Conservation (phyloP, 2,113 vertebrate genomes). For the Alosa alosa region DNA sequence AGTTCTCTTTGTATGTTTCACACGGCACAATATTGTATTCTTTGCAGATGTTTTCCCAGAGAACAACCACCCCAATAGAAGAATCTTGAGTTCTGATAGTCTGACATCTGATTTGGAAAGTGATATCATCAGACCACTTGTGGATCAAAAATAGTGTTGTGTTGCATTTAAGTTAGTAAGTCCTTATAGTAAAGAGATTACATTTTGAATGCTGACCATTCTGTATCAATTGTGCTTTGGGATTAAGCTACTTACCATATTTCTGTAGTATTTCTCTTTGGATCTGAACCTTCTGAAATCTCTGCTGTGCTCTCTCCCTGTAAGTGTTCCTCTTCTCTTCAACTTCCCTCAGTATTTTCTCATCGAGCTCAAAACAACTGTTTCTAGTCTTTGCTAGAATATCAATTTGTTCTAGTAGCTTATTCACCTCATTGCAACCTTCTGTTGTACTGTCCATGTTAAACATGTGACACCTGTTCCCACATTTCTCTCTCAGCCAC, state of each 20-base stretch:
- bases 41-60: slow-evolving; percentile 18
- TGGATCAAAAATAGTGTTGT: too few relatives aligned
- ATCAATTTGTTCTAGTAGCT: not conserved
- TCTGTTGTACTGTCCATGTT: not conserved
- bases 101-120: not conserved
- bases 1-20: not conserved
- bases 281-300: not conserved
- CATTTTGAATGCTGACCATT: too few relatives aligned
- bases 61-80: slow-evolving; percentile 24
- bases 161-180: too few relatives aligned
- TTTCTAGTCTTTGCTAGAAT: not conserved
- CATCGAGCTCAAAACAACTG: not conserved
- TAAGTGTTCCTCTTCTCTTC: not conserved
- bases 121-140: not conserved
- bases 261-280: not conserved
- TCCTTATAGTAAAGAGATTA: too few relatives aligned
- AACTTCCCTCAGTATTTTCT: not conserved
- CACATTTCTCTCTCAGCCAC: not conserved
- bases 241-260: not conserved
- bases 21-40: slow-evolving; percentile 3
- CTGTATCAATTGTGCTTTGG: not conserved
- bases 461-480: not conserved
- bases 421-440: not conserved
- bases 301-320: not conserved
- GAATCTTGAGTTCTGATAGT: not conserved